Evolutionary conservation across 2,113 vertebrate species (phyloP).

Genomic region (Calyptomena viridis): DNA sequence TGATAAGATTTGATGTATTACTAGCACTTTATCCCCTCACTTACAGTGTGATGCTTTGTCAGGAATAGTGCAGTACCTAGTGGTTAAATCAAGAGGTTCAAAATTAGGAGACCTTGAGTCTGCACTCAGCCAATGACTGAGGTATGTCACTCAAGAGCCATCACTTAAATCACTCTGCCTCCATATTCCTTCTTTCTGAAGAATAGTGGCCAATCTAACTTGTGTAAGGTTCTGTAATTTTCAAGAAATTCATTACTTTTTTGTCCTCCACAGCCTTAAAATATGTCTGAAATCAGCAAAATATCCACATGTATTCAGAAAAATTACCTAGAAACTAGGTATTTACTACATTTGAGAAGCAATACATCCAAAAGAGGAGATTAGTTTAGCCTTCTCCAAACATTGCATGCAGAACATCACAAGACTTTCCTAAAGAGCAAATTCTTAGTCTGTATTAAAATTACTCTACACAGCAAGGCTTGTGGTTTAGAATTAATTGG

Average conservation of each 20-base stretch:
- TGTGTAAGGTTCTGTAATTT: not conserved
- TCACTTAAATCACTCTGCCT: not conserved
- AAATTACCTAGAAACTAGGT: not conserved
- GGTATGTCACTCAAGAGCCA: not conserved
- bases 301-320: not conserved
- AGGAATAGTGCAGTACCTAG: slow-evolving; percentile 9
- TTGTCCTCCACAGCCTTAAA: not conserved
- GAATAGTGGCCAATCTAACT: not conserved
- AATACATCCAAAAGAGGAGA: not conserved
- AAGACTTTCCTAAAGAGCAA: not conserved
- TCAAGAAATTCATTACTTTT: not conserved
- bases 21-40: slow-evolving; percentile 45
- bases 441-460: not conserved
- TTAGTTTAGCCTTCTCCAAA: not conserved
- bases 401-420: not conserved
- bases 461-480: not conserved
- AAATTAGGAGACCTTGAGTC: slow-evolving; percentile 45
- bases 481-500: not conserved
- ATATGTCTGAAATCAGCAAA: not conserved
- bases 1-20: slow-evolving; percentile 70
- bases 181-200: not conserved
- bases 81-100: slow-evolving; percentile 18
- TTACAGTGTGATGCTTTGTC: slow-evolving; percentile 37
- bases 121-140: not conserved
- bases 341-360: not conserved